phyloP scores from a whole-genome alignment of 1,140 invertebrate genomes.

The Polypedilum vanderplanki region DNA sequence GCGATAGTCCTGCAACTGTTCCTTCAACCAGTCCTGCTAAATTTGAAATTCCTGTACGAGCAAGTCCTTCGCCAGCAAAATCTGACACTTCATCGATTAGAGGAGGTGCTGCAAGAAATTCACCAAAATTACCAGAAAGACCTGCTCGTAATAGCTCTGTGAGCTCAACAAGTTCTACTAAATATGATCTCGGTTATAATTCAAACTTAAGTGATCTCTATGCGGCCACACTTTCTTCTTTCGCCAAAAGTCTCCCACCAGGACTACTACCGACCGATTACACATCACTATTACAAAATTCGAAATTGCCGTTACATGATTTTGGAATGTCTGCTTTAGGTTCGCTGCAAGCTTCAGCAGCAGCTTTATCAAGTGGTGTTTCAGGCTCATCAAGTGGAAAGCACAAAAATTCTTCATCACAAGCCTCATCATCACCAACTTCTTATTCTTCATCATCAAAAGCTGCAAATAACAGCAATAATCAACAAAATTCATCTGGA shows the following conservation, averaged over 20 bases:
- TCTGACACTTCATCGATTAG: conserved; percentile 38
- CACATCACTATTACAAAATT: conserved; percentile 41
- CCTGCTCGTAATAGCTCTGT: conserved; percentile 40
- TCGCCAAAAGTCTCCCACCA: not conserved
- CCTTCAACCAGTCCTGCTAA: conserved; percentile 43
- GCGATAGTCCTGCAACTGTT: conserved; percentile 42
- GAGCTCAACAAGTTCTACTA: conserved; percentile 29
- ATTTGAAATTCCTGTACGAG: conserved; percentile 40
- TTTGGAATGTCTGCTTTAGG: conserved; percentile 22
- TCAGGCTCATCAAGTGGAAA: too few relatives aligned
- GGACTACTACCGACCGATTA: conserved; percentile 36
- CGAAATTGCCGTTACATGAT: conserved; percentile 34
- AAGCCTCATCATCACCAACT: not conserved
- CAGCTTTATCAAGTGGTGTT: not conserved
- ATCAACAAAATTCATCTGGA: conserved; percentile 29
- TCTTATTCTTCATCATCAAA: conserved; percentile 4
- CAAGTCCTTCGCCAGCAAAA: conserved; percentile 42
- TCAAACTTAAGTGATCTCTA: conserved; percentile 10
- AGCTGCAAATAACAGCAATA: not conserved
- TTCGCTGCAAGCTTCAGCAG: conserved; percentile 4
- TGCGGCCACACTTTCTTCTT: not conserved
- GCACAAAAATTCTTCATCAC: not conserved
- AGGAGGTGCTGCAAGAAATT: conserved; percentile 38
- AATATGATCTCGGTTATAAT: conserved; percentile 14
- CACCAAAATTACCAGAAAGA: conserved; percentile 37